Percentiles rank a stretch among this genome's conserved stretches.
Conservation (phyloP, 2,888 invertebrate species). For the Lochmaea capreae region DNA sequence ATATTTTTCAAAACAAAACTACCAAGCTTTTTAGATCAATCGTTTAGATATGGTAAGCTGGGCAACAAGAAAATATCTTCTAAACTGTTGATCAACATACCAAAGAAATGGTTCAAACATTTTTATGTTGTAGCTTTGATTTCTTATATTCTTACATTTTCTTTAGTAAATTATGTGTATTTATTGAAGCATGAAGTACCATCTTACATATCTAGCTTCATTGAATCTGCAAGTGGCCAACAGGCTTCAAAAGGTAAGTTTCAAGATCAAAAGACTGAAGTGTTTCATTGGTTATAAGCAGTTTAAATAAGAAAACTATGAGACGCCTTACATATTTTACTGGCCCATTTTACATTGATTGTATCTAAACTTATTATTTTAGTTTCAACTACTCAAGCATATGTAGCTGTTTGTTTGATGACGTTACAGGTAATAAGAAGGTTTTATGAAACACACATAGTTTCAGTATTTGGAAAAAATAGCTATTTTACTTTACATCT, state of each 20-base stretch:
- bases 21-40: conserved; percentile 74
- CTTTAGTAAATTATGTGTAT: conserved; percentile 68
- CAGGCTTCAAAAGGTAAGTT: too few species aligned
- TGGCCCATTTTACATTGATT: too few species aligned
- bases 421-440: conserved; percentile 79
- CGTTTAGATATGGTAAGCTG: conserved; percentile 78
- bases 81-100: conserved; percentile 72
- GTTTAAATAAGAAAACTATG: too few species aligned
- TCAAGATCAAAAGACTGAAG: too few species aligned
- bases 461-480: conserved; percentile 83
- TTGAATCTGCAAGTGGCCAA: too few species aligned
- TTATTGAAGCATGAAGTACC: conserved; percentile 67
- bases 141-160: conserved; percentile 67
- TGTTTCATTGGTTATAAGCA: too few species aligned
- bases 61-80: neutral
- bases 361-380: conserved; percentile 48
- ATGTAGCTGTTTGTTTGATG: conserved; percentile 73
- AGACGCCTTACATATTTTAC: too few species aligned
- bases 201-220: conserved; percentile 60
- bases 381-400: conserved; percentile 72
- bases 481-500: conserved; percentile 83
- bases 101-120: conserved; percentile 84
- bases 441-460: conserved; percentile 82
- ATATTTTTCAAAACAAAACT: conserved; percentile 62
- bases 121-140: conserved; percentile 80